These are phyloP conservation scores for Equus quagga DNA, from an alignment of 2,113 vertebrate genomes.

Conservation along the genomic window DNA sequence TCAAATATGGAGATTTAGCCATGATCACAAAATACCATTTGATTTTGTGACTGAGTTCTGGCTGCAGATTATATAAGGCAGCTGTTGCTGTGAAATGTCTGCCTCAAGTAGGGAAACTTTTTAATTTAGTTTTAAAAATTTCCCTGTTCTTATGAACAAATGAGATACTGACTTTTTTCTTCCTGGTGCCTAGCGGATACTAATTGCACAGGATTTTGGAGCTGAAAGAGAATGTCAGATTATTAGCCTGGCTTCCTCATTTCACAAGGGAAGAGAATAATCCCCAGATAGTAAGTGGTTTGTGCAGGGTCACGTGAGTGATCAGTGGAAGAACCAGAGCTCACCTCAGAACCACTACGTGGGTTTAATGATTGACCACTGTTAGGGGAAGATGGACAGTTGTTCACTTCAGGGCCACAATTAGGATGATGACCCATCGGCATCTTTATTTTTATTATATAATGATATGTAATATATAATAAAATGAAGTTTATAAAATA, in stretches of 20 bases:
- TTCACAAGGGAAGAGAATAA: neutral
- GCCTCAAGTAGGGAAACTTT: neutral
- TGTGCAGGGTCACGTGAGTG: neutral
- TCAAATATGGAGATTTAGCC: neutral
- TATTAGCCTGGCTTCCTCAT: neutral
- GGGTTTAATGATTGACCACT: neutral
- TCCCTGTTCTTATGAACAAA: slow-evolving; percentile 1
- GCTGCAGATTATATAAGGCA: neutral
- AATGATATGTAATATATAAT: too few species aligned
- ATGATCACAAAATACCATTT: neutral
- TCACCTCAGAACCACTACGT: neutral
- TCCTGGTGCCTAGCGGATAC: neutral
- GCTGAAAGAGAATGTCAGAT: neutral
- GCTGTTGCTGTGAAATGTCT: neutral
- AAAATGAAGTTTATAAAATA: too few species aligned
- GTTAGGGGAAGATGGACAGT: neutral
- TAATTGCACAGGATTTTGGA: neutral
- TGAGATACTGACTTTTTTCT: neutral
- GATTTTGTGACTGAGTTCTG: neutral
- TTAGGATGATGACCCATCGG: neutral
- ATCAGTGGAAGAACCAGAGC: neutral
- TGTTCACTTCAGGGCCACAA: neutral
- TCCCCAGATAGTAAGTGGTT: neutral
- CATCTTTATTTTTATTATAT: too few species aligned
- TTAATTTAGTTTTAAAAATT: neutral